Evolutionary conservation across 2,113 vertebrate species (phyloP).

Genomic region (Channa maculata): DNA sequence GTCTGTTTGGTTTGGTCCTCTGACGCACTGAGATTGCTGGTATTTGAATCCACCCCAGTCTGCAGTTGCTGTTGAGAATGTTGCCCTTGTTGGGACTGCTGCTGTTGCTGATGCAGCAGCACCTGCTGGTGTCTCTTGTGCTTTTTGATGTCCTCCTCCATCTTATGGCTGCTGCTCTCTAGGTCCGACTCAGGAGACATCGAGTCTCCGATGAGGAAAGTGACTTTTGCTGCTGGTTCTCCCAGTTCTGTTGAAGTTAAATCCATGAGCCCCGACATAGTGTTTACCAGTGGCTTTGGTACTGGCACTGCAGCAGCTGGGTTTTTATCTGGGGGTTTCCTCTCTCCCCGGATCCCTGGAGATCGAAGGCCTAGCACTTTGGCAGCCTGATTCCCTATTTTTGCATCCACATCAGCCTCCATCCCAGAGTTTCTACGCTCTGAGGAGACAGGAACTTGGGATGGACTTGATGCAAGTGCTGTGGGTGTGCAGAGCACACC

Average conservation of each 20-base stretch:
- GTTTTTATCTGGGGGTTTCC: slow-evolving; percentile 93
- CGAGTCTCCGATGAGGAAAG: slow-evolving; percentile 96
- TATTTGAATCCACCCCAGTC: slow-evolving; percentile 55
- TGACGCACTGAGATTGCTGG: slow-evolving; percentile 67
- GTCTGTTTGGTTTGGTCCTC: slow-evolving; percentile 89
- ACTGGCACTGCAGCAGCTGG: slow-evolving; percentile 50
- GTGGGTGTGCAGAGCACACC: slow-evolving; percentile 35
- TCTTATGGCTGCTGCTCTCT: slow-evolving; percentile 87
- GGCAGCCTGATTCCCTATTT: slow-evolving; percentile 56
- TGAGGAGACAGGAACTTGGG: slow-evolving; percentile 13
- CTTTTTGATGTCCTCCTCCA: slow-evolving; percentile 88
- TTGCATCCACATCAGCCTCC: slow-evolving; percentile 57
- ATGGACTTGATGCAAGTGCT: background rate
- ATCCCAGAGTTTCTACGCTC: slow-evolving; percentile 65
- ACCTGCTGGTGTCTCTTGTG: slow-evolving; percentile 85
- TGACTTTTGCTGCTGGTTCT: slow-evolving; percentile 89
- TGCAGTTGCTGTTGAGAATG: slow-evolving; percentile 54
- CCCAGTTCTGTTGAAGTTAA: slow-evolving; percentile 59
- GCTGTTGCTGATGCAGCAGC: slow-evolving; percentile 55
- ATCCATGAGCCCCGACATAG: slow-evolving; percentile 46
- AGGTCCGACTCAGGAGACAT: slow-evolving; percentile 98
- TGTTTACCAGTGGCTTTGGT: slow-evolving; percentile 33
- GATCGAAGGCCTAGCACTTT: slow-evolving; percentile 62
- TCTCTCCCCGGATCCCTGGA: slow-evolving; percentile 83
- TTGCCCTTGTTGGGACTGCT: slow-evolving; percentile 35